Base-by-base conservation (phyloP, 1,140 invertebrate genomes). In the Pseudomyrmex concolor region DNA sequence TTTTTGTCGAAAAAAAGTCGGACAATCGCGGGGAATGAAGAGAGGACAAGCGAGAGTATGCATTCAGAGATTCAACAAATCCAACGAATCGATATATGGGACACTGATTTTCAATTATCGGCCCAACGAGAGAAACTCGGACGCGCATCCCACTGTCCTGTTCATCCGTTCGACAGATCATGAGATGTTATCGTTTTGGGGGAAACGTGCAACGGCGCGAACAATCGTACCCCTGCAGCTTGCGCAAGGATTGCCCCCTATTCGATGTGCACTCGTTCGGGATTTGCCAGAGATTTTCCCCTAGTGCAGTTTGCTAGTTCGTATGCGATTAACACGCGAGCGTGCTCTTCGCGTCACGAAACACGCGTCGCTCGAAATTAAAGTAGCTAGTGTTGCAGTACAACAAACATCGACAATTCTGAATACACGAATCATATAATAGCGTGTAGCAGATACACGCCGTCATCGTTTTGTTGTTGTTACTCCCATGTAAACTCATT, bases 101-200 rank as follows among this genome's bases (percentile, higher is more conserved):
- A 93, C 93, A 93, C 92, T 93, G 92, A 93, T 93, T 93, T 93
- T 93, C 92, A 93, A 93, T 93, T 93, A 93, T 93, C 92, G 91
- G 90, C 89, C 89, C 87, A 88, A 86, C 90, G 84, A 34, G 34
- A 34, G 34, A 34, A 34, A 34, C 34, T 34, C 83, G 88, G 86
- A 92, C 87, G 89, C 84, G 70, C 83, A 62, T 51, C 68, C 34
- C 76, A 34, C 45, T 34, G 48, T 86, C 81, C 88, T 89, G 89
- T 91, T 92, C 90, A 87, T 86, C 84, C 89, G 90, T 89, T 89
- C 91, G 89, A 86, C 90, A 89, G 91, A 92, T 92, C 89, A 92
- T 92, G 91, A 92, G 91, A 92, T 92, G 91, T 92, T 92, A 92
- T 92, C 91, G 92, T 92, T 92, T 91, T 89, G 68, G 84, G 83